Evolutionary conservation across 2,797 vertebrate species (phyloP).

Genomic region (Acanthis flammea): DNA sequence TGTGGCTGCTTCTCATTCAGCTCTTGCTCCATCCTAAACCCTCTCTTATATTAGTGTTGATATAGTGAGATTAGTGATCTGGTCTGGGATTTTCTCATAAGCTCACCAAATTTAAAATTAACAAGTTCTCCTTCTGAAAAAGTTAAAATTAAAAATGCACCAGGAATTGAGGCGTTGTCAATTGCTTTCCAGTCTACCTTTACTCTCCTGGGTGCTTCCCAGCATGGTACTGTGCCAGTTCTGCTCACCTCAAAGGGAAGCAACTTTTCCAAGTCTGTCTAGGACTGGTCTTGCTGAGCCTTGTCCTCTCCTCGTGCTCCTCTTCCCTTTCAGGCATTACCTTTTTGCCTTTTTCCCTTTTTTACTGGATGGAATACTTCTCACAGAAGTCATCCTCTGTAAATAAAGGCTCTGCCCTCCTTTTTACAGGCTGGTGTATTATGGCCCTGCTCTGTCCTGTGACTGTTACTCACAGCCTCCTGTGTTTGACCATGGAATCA

Average conservation of each 20-base stretch:
- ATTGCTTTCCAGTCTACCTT: neutral
- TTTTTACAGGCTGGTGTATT: neutral
- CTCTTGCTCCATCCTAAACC: neutral
- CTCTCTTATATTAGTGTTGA: neutral
- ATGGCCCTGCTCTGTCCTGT: neutral
- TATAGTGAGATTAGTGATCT: neutral
- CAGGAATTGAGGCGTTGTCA: neutral
- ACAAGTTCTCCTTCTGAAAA: neutral
- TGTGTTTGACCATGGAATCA: neutral
- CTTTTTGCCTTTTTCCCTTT: neutral
- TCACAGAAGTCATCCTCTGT: neutral
- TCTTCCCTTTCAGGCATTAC: neutral
- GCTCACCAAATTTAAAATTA: neutral
- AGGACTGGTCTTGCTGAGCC: neutral
- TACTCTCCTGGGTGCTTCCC: neutral
- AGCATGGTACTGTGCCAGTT: neutral
- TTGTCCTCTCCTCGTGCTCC: neutral
- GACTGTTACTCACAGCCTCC: neutral
- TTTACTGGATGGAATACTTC: neutral
- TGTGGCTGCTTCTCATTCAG: neutral
- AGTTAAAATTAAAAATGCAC: neutral
- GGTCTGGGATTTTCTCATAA: neutral
- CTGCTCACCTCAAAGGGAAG: neutral
- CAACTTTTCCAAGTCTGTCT: neutral
- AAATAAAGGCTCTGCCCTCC: neutral